Conservation (phyloP, 2,888 invertebrate genomes). For the Melitaea athalia region DNA sequence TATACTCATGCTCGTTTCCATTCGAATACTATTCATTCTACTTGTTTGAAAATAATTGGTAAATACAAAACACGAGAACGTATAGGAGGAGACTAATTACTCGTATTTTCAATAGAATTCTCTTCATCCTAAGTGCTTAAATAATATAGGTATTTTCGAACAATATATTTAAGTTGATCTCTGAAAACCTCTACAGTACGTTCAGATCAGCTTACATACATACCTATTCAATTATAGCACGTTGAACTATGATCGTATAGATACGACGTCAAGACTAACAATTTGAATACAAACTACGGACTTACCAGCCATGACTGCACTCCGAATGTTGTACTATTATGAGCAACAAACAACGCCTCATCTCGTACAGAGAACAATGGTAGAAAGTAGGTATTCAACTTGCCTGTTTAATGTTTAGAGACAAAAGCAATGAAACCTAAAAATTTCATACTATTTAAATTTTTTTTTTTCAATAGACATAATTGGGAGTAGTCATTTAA, state of each 20-base stretch:
- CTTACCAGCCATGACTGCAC: conserved; percentile 39
- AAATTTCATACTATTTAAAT: neutral
- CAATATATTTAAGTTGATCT: neutral
- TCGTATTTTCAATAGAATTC: conserved; percentile 5
- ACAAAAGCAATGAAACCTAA: conserved; percentile 4
- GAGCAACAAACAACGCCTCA: conserved; percentile 22
- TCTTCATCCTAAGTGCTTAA: neutral
- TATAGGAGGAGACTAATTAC: neutral
- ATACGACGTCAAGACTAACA: conserved; percentile 43
- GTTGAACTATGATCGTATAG: conserved; percentile 35
- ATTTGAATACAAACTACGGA: conserved; percentile 68
- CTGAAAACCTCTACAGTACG: conserved; percentile 1
- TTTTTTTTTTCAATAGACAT: conserved; percentile 7
- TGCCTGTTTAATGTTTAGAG: conserved; percentile 11
- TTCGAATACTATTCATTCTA: neutral
- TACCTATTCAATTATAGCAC: conserved; percentile 16
- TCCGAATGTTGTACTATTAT: conserved; percentile 28
- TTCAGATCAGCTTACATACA: neutral
- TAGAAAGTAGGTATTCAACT: neutral
- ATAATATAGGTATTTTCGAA: neutral
- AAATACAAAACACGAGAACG: neutral
- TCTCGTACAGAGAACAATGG: conserved; percentile 15
- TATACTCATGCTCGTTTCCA: conserved; percentile 7
- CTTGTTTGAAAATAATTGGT: conserved; percentile 4
- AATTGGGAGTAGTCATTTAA: neutral